Base-by-base conservation (phyloP, 2,113 vertebrate species). In the Phylloscopus whistleri region DNA sequence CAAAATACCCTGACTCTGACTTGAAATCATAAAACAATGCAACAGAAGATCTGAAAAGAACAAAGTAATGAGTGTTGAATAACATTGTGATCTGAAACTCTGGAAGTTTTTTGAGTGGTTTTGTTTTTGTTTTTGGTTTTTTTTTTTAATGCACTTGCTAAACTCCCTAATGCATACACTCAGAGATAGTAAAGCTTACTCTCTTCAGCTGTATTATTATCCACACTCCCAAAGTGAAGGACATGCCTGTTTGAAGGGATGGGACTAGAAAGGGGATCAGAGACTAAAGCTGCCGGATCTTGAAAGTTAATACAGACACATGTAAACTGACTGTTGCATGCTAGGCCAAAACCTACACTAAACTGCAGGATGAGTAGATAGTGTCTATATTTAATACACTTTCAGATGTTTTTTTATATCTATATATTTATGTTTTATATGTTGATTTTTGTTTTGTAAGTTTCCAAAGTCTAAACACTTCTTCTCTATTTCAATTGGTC, bases 161-260 rank as follows among this genome's bases (percentile, higher is more conserved):
- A 77, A 56, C 7, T 39, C 12, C 7, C 16, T 83, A 44, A 44
- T 58, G 16, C 8, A 23, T 23, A 35, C 24, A 72, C 48, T 67
- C 3, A 63, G 16, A 53, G 39, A 77, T 43, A 64, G 20, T 9
- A 64, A 77, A 9, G 12, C 14, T 77, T 81, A 14, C 3, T 73
- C 7, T 59, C 33, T 81, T 46, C 49, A 11, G 2, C 0, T 56
- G 13, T 60, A 10, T 33, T 75, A 27, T 28, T 66, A 31, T 22
- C 19, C 67, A 53, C 8, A 33, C 6, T 84, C 26, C 6, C 16
- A 76, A 22, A 68, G 10, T 68, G 48, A 67, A 67, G 37, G 3
- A 70, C 0, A 0, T 41, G 12, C 6, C 19, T 1, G 3, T 68
- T 73, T 46, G 39, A 76, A 72, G 26, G 27, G 15, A 28, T n/a